Conservation (phyloP, 2,113 vertebrate species). For the Xyrauchen texanus region DNA sequence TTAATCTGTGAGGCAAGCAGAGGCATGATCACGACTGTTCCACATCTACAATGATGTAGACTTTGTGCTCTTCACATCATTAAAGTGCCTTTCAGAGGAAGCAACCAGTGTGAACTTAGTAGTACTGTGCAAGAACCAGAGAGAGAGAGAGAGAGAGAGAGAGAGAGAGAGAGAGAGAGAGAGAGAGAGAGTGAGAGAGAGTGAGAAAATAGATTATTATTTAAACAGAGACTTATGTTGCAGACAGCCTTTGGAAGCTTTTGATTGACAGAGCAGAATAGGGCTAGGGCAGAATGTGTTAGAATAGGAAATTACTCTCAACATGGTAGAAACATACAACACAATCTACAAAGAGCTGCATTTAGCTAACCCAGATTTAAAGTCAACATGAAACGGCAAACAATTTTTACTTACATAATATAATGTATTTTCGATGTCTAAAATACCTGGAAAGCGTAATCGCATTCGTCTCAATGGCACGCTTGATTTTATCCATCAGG, state of each 20-base stretch:
- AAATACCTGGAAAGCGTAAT: no score
- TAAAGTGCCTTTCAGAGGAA: slow-evolving; percentile 5
- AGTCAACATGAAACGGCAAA: neutral
- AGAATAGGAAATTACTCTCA: slow-evolving; percentile 33
- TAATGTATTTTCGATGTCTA: no score
- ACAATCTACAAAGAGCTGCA: neutral
- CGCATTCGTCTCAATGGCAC: no score
- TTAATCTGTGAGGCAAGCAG: slow-evolving; percentile 37
- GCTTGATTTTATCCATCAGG: no score
- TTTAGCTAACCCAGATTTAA: neutral
- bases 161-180: no score
- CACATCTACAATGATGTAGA: slow-evolving; percentile 20
- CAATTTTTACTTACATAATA: no score
- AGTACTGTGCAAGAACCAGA: neutral
- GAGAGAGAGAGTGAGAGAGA: no score
- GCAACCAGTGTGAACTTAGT: neutral
- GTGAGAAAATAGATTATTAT: no score
- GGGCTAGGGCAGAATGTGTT: slow-evolving; percentile 28
- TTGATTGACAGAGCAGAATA: slow-evolving; percentile 49
- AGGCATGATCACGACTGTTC: slow-evolving; percentile 18
- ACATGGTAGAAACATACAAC: neutral
- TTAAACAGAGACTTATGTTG: slow-evolving; percentile 34
- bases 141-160: no score
- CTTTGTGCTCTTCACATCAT: slow-evolving; percentile 35
- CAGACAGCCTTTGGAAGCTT: slow-evolving; percentile 39